Conservation (phyloP, 2,113 vertebrate species). For the Sinocyclocheilus anophthalmus region DNA sequence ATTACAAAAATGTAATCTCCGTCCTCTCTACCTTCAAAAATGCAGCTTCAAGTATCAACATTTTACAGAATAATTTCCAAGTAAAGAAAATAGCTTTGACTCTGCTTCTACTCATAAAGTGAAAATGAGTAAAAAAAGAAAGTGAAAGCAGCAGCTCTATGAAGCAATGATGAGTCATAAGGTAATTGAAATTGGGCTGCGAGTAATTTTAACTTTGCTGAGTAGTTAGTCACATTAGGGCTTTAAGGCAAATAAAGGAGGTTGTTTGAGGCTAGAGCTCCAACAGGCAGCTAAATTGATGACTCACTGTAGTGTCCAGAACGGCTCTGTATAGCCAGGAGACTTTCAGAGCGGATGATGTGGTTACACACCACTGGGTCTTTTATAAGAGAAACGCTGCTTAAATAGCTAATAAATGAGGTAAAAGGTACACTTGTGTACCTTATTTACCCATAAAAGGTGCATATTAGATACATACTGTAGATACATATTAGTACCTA, state of each 20-base stretch:
- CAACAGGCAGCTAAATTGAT: background rate
- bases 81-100: background rate
- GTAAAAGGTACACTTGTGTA: background rate
- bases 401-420: background rate
- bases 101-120: background rate
- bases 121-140: background rate
- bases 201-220: slow-evolving; percentile 15
- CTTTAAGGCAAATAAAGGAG: background rate
- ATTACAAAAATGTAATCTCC: background rate
- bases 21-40: background rate
- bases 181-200: background rate
- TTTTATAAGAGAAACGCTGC: background rate
- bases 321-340: background rate
- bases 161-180: background rate
- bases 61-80: background rate
- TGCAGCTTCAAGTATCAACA: slow-evolving; percentile 2
- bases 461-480: background rate
- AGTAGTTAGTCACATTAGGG: background rate
- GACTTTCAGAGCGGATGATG: background rate
- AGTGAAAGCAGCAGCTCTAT: background rate
- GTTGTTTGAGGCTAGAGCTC: slow-evolving; percentile 19
- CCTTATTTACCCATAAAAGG: background rate
- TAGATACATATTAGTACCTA: background rate
- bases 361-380: too few relatives aligned
- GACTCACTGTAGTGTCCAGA: background rate